phyloP scores from a whole-genome alignment of 2,113 vertebrate species.

The Antechinus stuartii region DNA sequence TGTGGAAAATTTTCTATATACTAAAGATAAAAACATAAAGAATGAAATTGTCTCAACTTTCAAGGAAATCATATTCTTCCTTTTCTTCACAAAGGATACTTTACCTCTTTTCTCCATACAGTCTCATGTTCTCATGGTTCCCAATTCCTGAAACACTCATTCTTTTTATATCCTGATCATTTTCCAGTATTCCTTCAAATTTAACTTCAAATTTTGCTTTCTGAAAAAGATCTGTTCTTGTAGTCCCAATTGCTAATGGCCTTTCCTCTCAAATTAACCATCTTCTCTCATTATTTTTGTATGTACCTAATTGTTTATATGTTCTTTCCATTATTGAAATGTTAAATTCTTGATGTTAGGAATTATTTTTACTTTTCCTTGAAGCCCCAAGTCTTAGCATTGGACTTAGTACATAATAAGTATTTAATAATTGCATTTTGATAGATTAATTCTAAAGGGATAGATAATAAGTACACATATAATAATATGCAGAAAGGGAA shows the following conservation, averaged over 20 bases:
- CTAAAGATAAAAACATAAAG: no score
- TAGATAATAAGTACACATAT: neutral
- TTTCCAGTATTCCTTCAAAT: neutral
- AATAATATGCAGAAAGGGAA: neutral
- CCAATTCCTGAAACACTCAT: neutral
- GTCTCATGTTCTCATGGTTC: neutral
- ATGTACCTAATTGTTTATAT: neutral
- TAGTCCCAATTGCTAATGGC: neutral
- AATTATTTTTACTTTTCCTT: no score
- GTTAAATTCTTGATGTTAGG: no score
- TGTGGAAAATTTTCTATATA: no score
- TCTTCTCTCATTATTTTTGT: no score
- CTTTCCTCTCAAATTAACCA: neutral
- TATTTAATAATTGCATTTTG: no score
- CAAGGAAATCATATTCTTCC: neutral
- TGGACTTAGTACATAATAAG: no score
- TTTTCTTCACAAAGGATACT: neutral
- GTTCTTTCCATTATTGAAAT: no score
- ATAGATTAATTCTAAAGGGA: neutral
- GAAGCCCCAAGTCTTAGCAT: neutral
- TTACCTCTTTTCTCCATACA: no score
- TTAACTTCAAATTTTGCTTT: neutral
- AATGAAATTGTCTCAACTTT: no score
- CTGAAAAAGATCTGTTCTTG: neutral
- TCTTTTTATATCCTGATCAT: neutral